These are phyloP conservation scores for Muschampia plurimacula DNA, from an alignment of 2,888 invertebrate genomes.

Conservation along the genomic window DNA sequence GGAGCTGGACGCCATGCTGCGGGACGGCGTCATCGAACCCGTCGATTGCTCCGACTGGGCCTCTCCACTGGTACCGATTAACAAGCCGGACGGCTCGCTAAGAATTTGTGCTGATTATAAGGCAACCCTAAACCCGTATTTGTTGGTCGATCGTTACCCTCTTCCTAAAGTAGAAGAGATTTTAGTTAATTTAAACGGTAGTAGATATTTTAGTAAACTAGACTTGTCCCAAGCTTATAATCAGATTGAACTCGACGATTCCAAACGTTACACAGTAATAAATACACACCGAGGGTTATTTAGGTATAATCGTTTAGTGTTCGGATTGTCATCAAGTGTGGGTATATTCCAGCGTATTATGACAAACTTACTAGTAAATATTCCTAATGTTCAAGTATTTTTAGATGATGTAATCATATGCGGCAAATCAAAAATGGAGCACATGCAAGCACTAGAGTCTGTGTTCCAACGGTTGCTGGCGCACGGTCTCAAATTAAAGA, in stretches of 20 bases:
- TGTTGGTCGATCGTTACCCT: conserved; percentile 6
- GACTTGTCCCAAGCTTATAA: conserved; percentile 7
- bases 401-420: conserved; percentile 16
- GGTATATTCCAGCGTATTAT: conserved; percentile 7
- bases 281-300: conserved; percentile 11
- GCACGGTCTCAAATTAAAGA: not conserved
- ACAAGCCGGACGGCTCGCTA: not conserved
- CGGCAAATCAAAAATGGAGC: not conserved
- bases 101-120: conserved; percentile 23
- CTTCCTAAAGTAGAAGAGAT: not conserved
- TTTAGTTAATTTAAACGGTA: conserved; percentile 9
- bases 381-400: conserved; percentile 4
- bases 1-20: not conserved
- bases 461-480: not conserved
- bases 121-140: not conserved
- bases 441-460: not conserved
- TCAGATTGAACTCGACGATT: not conserved
- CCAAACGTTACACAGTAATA: not conserved
- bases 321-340: not conserved
- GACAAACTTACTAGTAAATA: not conserved
- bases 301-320: conserved; percentile 2
- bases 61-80: not conserved
- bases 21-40: not conserved
- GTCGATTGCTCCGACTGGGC: conserved; percentile 7
- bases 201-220: not conserved